phyloP scores from a whole-genome alignment of 64 coral and sea anemone species.

The Pocillopora damicornis region DNA sequence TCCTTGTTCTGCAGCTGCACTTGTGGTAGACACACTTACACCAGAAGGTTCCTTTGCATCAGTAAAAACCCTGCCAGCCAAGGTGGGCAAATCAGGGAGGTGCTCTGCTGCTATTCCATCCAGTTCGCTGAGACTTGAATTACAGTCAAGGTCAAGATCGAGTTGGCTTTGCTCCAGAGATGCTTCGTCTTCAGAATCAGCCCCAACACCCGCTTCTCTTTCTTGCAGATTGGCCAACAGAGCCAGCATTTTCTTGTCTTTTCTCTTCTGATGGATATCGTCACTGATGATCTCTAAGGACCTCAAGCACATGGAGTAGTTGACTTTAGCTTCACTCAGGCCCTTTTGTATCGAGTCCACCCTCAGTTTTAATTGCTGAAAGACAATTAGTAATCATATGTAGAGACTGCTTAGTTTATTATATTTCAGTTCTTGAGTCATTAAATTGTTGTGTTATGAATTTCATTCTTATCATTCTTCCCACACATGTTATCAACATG shows the following conservation, averaged over 20 bases:
- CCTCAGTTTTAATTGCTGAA: conserved; percentile 76
- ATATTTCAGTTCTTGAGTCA: no score
- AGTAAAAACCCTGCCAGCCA: background rate
- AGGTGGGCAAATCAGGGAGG: background rate
- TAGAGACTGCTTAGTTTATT: no score
- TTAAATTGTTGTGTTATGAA: no score
- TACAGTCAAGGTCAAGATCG: conserved; percentile 75
- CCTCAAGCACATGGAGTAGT: conserved; percentile 69
- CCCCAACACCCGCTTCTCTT: conserved; percentile 77
- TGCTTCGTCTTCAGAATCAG: conserved; percentile 76
- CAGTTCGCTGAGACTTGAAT: conserved; percentile 28
- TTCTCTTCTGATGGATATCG: conserved; percentile 86
- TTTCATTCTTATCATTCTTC: no score
- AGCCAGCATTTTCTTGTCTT: conserved; percentile 55
- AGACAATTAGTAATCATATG: background rate
- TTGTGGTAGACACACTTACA: background rate
- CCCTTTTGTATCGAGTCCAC: conserved; percentile 88
- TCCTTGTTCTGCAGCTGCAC: background rate
- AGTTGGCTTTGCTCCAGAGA: conserved; percentile 78
- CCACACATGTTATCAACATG: background rate
- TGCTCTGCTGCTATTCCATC: background rate
- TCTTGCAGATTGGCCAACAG: conserved; percentile 71
- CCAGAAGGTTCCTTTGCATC: background rate
- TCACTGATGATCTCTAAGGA: conserved; percentile 83
- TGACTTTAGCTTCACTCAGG: conserved; percentile 56